Percentiles rank a stretch among this genome's conserved stretches.
Evolutionary conservation across 37 sponge, comb jelly and placozoan genomes (phyloP).

Genomic region (Hexactinellida sp.): DNA sequence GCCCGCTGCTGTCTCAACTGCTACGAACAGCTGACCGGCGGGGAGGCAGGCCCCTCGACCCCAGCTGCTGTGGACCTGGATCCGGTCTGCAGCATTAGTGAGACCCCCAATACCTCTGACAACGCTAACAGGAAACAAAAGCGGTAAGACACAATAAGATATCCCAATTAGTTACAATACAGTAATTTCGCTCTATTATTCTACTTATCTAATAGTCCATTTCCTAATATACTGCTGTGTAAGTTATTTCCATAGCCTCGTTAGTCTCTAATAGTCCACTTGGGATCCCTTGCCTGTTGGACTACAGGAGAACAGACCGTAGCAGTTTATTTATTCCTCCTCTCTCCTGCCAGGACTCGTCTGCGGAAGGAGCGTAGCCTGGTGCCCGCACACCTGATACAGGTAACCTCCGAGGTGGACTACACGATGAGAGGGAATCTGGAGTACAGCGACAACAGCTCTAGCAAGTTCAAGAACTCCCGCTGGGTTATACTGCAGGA

Average conservation of each 20-base stretch:
- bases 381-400: not conserved
- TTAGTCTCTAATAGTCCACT: too few relatives aligned
- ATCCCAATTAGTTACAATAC: too few relatives aligned
- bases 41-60: not conserved
- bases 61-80: not conserved
- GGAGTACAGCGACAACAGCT: not conserved
- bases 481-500: not conserved
- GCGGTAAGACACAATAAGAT: not conserved
- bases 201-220: too few relatives aligned
- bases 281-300: too few relatives aligned
- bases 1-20: conserved; percentile 14
- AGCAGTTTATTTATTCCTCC: too few relatives aligned
- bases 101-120: not conserved
- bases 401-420: not conserved
- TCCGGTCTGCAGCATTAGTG: not conserved
- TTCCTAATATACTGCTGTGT: too few relatives aligned
- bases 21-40: not conserved
- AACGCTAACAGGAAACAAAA: not conserved
- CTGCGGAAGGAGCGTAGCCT: not conserved
- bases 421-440: not conserved
- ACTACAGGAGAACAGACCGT: too few relatives aligned
- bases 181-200: too few relatives aligned
- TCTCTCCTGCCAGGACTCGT: not conserved
- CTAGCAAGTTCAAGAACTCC: not conserved
- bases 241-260: too few relatives aligned